Evolutionary conservation across 2,113 vertebrate genomes (phyloP).

Genomic region (Lanius collurio): DNA sequence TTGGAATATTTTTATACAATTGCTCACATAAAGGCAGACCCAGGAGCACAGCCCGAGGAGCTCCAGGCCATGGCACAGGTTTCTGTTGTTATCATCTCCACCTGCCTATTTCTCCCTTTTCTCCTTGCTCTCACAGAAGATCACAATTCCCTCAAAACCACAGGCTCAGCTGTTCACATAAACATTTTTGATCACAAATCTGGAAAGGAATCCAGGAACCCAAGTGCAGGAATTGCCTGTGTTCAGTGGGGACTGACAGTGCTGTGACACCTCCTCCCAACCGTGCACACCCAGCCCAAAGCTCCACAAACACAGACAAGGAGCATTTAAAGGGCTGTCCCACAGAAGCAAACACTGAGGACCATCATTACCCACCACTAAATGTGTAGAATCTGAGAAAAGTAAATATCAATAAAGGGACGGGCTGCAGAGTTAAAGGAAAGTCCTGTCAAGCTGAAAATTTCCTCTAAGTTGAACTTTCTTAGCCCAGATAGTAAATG

Average conservation of each 20-base stretch:
- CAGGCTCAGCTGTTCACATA: background rate
- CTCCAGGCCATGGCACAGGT: accelerated
- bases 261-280: background rate
- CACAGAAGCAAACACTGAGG: background rate
- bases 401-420: background rate
- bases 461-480: background rate
- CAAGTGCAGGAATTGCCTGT: background rate
- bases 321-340: background rate
- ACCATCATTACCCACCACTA: background rate
- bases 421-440: background rate
- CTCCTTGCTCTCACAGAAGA: background rate
- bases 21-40: background rate
- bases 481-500: background rate
- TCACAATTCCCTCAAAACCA: background rate
- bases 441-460: background rate
- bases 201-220: background rate
- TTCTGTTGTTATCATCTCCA: background rate
- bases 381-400: background rate
- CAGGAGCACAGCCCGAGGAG: background rate
- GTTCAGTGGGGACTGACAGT: background rate
- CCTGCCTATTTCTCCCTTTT: background rate
- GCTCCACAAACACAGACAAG: background rate
- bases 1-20: background rate
- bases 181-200: background rate
- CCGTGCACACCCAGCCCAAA: background rate